phyloP scores from a whole-genome alignment of 2,888 invertebrate genomes.

The Girardia tigrina region DNA sequence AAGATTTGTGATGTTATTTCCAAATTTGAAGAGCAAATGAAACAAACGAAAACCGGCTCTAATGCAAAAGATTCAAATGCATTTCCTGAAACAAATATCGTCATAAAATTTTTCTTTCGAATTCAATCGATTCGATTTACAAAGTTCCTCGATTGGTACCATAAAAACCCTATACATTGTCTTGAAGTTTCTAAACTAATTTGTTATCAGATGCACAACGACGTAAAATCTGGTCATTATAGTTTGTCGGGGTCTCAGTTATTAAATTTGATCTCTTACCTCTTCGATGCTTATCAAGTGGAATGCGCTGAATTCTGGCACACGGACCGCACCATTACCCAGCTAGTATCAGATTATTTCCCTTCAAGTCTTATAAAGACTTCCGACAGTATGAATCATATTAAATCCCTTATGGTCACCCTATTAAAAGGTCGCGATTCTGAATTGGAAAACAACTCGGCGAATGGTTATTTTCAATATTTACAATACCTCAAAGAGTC shows the following conservation, averaged over 20 bases:
- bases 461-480: neutral
- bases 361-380: slow-evolving; percentile 29
- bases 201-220: slow-evolving; percentile 33
- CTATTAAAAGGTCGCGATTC: neutral
- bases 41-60: neutral
- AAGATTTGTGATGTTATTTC: slow-evolving; percentile 35
- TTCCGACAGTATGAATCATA: slow-evolving; percentile 34
- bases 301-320: slow-evolving; percentile 29
- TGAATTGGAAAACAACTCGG: neutral
- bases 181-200: neutral
- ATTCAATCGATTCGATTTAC: neutral
- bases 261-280: slow-evolving; percentile 11
- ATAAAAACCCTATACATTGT: neutral
- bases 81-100: neutral
- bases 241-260: slow-evolving; percentile 27
- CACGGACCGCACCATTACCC: slow-evolving; percentile 33
- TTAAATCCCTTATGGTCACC: slow-evolving; percentile 34
- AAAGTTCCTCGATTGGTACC: neutral
- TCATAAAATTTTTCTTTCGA: neutral
- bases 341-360: slow-evolving; percentile 30
- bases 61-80: neutral
- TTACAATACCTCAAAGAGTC: neutral
- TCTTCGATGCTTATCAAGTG: slow-evolving; percentile 34
- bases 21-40: slow-evolving; percentile 33
- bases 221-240: slow-evolving; percentile 30